Base-by-base conservation (phyloP, 2,113 vertebrate genomes). In the Myotis brandtii region DNA sequence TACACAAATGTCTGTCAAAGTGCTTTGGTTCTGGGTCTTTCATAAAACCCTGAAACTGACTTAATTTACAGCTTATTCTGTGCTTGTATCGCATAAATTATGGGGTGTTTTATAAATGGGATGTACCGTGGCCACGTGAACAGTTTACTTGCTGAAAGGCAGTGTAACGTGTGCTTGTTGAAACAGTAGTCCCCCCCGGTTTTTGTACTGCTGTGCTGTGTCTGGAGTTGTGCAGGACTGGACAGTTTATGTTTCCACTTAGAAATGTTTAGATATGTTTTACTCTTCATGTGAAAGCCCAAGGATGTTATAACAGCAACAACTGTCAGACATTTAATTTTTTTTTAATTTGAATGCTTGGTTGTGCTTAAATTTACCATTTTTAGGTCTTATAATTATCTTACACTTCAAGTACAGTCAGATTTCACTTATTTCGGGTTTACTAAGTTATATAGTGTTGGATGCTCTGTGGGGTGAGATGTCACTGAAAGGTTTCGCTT, bases 161-260 rank as follows among this genome's bases (percentile, higher is more conserved):
- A 3, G 4, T 16, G 0, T n/a, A 25, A 2, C 54, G 3, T 56
- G 9, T 30, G 37, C 11, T 17, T 5, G 9, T 34, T 13, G 13
- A 9, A 25, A 10, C 6, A 2, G 37, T 32, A 25, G 90, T 30
- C 23, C 52, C 18, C 18, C 1, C 14, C 1, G 11, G 1, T 30
- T 66, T 8, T 12, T 2, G 0, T 12, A 1, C 27, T n/a, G 0
- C 5, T 1, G 1, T 25, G 10, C 59, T 14, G 0, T 30, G 2
- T 18, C 37, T 43, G 32, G 4, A 30, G 25, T 34, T 23, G 43
- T 59, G 3, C 11, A 21, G 7, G 48, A 25, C 21, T 9, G 30
- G 86, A 16, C 17, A 67, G 23, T 40, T 23, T 56, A 8, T 40
- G 25, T 82, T 66, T 40, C 30, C 18, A 32, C 25, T 7, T 32